Evolutionary conservation across 2,113 vertebrate genomes (phyloP), one percentile per base, ranked within the genome.

Genomic region (Dicerorhinus sumatrensis): DNA sequence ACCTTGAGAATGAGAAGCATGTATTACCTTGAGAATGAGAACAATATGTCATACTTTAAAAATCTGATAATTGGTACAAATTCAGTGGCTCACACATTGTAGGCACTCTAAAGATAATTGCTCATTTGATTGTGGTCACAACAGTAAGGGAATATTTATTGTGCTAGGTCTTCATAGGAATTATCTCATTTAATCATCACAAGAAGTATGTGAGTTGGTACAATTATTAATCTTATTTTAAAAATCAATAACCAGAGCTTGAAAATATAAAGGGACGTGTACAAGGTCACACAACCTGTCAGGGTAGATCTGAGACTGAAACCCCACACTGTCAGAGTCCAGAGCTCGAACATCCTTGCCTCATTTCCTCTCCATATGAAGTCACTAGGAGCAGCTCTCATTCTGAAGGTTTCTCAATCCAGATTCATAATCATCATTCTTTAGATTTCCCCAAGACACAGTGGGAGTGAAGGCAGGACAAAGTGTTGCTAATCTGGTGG

Each of bases 371-470:
- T 86, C 89, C 84, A 60, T 56, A 56, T 29, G 75, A 97, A 98
- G 65, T 76, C 91, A 39, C 92, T 62, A 87, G 82, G 0, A 16
- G 73, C 33, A 48, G 73, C 81, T 97, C 65, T 97, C 18, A 17
- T 96, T 46, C 91, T 42, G 42, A 97, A 86, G 29, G 5, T 54
- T 93, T 82, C 46, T 31, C 29, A 85, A 85, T 94, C 63, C 79
- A 94, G 95, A 88, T 65, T 96, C 97, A 89, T 27, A 82, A 60
- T 31, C 1, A 13, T 54, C 76, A 20, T 82, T 97, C 96, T 88
- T 88, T 56, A 27, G 85, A 39, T 95, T 97, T 93, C 81, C 89
- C 23, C 72, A 6, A 96, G 93, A 89, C 93, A 65, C 48, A 96
- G 27, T 90, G 93, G 25, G 23, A 85, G 63, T 31, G 67, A 46